Evolutionary conservation across 2,113 vertebrate genomes (phyloP).

Genomic region (Neotoma lepida): DNA sequence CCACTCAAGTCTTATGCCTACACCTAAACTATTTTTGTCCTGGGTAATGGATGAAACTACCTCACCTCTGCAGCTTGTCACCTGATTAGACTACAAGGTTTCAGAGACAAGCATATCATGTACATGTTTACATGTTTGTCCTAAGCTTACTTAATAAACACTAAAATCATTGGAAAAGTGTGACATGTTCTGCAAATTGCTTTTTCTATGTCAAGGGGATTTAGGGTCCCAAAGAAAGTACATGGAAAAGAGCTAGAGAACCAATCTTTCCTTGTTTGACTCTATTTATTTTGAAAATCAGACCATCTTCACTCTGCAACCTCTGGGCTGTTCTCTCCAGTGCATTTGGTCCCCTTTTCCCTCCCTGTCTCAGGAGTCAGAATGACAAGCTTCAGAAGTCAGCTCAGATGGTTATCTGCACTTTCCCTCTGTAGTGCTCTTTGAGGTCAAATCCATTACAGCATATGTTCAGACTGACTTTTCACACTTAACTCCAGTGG

Average conservation of each 20-base stretch:
- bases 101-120: not conserved
- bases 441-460: conserved; percentile 88
- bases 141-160: conserved; percentile 5
- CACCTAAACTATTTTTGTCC: not conserved
- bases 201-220: not conserved
- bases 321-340: conserved; percentile 75
- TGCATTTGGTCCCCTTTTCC: conserved; percentile 77
- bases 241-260: not conserved
- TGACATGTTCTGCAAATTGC: not conserved
- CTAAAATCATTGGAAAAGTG: conserved; percentile 2
- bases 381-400: conserved; percentile 84
- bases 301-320: conserved; percentile 63
- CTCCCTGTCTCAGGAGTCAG: conserved; percentile 77
- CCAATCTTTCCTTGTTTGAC: conserved; percentile 50
- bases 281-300: conserved; percentile 75
- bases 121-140: not conserved
- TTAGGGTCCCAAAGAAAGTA: not conserved
- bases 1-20: not conserved
- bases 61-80: not conserved
- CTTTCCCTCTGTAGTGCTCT: conserved; percentile 85
- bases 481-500: conserved; percentile 85
- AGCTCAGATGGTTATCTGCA: conserved; percentile 88
- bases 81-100: not conserved
- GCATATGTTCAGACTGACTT: conserved; percentile 81
- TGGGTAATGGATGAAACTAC: not conserved